Conservation (phyloP, 2,888 invertebrate species). For the Carpatolechia fugitivella region DNA sequence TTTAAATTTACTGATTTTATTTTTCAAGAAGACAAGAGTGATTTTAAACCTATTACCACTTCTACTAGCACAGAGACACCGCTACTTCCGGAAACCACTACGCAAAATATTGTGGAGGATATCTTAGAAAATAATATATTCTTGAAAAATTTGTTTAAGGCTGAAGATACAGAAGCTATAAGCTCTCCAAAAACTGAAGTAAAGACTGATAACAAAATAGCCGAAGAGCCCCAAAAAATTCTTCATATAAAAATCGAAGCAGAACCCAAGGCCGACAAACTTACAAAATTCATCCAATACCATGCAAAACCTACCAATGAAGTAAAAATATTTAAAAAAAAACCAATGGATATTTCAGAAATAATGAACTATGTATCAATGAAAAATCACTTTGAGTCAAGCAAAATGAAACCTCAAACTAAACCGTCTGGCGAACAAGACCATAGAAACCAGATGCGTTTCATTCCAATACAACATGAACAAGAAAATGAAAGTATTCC, state of each 20-base stretch:
- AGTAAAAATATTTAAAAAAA: slow-evolving; percentile 43
- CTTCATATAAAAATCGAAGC: slow-evolving; percentile 30
- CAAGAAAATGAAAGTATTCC: slow-evolving; percentile 31
- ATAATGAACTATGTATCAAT: slow-evolving; percentile 57
- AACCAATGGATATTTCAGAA: slow-evolving; percentile 54
- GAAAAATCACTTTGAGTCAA: slow-evolving; percentile 65
- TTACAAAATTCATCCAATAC: slow-evolving; percentile 43
- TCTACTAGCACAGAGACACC: slow-evolving; percentile 28
- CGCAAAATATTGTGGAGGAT: slow-evolving; percentile 39
- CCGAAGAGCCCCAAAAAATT: slow-evolving; percentile 17
- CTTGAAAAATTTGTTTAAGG: slow-evolving; percentile 52
- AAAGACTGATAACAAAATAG: slow-evolving; percentile 27
- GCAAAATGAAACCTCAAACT: slow-evolving; percentile 48
- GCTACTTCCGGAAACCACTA: slow-evolving; percentile 29
- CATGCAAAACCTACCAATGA: slow-evolving; percentile 48
- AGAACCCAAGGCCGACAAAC: slow-evolving; percentile 45
- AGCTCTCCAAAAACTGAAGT: slow-evolving; percentile 15
- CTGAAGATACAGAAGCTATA: slow-evolving; percentile 29
- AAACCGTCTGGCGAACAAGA: slow-evolving; percentile 37
- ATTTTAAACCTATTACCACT: slow-evolving; percentile 40
- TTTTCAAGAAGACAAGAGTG: slow-evolving; percentile 33
- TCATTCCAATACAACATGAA: slow-evolving; percentile 37
- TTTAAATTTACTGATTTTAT: slow-evolving; percentile 41
- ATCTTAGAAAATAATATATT: slow-evolving; percentile 60
- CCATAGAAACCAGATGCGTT: slow-evolving; percentile 40